These are phyloP conservation scores for Stichodactyla mertensii DNA, from an alignment of 64 coral and sea anemone species.

Conservation along the genomic window DNA sequence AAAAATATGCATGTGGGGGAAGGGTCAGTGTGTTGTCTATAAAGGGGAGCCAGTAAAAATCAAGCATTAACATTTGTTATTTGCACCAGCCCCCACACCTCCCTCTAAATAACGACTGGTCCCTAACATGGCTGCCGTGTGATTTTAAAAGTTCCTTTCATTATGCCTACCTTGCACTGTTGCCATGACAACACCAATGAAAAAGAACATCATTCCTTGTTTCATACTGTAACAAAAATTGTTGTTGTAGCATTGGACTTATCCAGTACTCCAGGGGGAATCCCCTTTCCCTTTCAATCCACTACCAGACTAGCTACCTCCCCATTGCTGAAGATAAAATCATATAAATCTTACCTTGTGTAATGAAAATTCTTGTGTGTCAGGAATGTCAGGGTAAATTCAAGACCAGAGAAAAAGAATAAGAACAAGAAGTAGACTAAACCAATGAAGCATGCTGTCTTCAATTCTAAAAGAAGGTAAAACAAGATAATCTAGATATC, in stretches of 20 bases:
- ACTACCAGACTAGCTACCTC: not conserved
- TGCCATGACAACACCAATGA: slow-evolving; percentile 88
- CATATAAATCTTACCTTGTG: slow-evolving; percentile 56
- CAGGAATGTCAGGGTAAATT: slow-evolving; percentile 95
- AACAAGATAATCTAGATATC: not conserved
- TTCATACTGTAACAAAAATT: slow-evolving; percentile 63
- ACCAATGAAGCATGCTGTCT: slow-evolving; percentile 59
- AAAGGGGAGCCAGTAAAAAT: no score
- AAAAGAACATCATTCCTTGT: slow-evolving; percentile 99
- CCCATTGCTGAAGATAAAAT: not conserved
- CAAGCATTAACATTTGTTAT: no score
- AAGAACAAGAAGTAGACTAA: slow-evolving; percentile 84
- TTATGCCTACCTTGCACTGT: slow-evolving; percentile 60
- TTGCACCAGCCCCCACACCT: no score
- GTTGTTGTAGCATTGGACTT: not conserved
- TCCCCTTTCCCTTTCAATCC: no score
- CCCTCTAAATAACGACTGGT: no score
- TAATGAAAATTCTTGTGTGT: slow-evolving; percentile 93
- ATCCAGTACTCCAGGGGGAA: no score
- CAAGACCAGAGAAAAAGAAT: slow-evolving; percentile 95
- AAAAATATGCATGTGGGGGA: no score
- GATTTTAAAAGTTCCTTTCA: no score
- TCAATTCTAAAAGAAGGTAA: slow-evolving; percentile 62
- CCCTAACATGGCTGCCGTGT: no score
- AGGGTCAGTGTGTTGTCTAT: no score